phyloP scores from a whole-genome alignment of 2,113 vertebrate species.

The Varanus salvator region DNA sequence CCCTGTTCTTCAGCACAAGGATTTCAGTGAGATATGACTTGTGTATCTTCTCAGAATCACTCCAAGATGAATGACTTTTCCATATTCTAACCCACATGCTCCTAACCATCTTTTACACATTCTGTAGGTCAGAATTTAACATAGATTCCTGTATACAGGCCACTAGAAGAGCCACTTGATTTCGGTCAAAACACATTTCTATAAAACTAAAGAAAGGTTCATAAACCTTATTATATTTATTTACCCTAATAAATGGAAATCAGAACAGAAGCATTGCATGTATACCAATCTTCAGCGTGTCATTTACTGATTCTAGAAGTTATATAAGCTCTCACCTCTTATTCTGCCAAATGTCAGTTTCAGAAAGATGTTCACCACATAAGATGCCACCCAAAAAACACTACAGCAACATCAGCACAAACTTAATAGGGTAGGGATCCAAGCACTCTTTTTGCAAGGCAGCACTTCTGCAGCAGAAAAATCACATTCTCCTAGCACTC shows the following conservation, averaged over 20 bases:
- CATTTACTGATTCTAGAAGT: background rate
- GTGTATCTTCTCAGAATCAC: background rate
- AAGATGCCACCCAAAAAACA: background rate
- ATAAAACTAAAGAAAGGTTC: background rate
- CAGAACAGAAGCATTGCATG: background rate
- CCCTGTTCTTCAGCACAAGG: background rate
- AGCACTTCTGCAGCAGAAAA: background rate
- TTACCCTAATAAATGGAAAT: background rate
- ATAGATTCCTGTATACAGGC: background rate
- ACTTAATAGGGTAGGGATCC: background rate
- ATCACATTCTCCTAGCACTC: background rate
- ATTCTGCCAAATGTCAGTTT: background rate
- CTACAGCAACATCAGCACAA: background rate
- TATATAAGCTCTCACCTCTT: background rate
- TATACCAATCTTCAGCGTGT: background rate
- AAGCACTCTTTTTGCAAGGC: background rate
- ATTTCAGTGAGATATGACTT: background rate
- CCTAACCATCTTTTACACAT: accelerated
- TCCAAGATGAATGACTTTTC: background rate
- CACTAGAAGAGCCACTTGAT: background rate
- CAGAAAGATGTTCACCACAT: background rate
- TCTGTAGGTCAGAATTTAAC: background rate
- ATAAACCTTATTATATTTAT: background rate
- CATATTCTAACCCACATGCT: background rate
- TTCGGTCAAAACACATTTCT: constrained; percentile 29